A percentile compares a stretch with the other conserved stretches of the same genome.
Conservation (phyloP, 37 sponge, comb jelly and placozoan genomes). For the Diacarnus erythraeanus region DNA sequence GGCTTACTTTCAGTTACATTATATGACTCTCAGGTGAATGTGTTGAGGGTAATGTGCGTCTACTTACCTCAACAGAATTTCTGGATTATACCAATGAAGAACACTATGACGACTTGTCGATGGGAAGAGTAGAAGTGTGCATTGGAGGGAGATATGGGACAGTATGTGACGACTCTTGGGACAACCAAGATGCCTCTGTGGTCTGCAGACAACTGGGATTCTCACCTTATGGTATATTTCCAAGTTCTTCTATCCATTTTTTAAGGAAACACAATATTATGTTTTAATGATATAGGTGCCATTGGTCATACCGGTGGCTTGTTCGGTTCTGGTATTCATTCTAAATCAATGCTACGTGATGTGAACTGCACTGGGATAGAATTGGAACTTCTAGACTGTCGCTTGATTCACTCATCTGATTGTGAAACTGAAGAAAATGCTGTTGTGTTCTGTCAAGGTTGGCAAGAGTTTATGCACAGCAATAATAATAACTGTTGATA, state of each 20-base stretch:
- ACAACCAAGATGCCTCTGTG: slow-evolving; percentile 34
- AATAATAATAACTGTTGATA: too few relatives aligned
- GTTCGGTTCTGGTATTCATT: neutral
- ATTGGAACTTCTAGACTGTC: neutral
- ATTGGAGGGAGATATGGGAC: slow-evolving; percentile 21
- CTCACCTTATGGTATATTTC: slow-evolving; percentile 35
- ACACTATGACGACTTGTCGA: neutral
- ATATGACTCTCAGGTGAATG: neutral
- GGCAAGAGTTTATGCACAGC: too few relatives aligned
- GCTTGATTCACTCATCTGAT: neutral
- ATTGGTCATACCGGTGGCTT: neutral
- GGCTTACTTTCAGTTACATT: neutral
- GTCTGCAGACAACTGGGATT: slow-evolving; percentile 46
- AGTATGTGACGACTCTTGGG: slow-evolving; percentile 34
- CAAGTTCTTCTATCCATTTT: neutral
- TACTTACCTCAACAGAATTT: neutral
- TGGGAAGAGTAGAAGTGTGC: slow-evolving; percentile 44
- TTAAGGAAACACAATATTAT: neutral
- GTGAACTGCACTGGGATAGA: slow-evolving; percentile 2
- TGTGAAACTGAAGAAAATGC: slow-evolving; percentile 19
- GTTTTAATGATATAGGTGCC: neutral
- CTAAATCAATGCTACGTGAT: neutral
- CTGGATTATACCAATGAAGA: neutral
- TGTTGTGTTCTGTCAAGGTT: slow-evolving; percentile 45
- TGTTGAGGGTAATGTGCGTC: neutral